Conservation (phyloP, 2,797 vertebrate species). For the Cirrhinus mrigala region DNA sequence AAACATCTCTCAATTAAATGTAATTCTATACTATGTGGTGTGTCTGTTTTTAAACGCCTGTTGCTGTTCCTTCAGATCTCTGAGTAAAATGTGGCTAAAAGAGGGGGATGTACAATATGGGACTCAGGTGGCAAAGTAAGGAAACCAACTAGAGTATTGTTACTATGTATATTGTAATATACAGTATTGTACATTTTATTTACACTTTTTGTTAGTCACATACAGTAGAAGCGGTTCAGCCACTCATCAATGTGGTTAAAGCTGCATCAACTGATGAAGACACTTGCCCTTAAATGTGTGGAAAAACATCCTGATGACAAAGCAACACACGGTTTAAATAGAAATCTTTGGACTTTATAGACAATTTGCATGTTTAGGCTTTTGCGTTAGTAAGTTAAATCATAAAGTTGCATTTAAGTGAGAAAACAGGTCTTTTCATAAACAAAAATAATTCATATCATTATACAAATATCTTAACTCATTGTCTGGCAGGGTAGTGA, state of each 20-base stretch:
- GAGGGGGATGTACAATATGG: conserved; percentile 88
- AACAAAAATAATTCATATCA: background rate
- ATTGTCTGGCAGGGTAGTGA: conserved; percentile 77
- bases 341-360: background rate
- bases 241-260: background rate
- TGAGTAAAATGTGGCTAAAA: conserved; percentile 76
- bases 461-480: background rate
- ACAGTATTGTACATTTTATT: background rate
- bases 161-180: background rate
- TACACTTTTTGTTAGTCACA: background rate
- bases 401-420: background rate
- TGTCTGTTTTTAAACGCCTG: background rate
- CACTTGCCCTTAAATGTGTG: background rate
- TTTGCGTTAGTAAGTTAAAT: background rate
- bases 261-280: background rate
- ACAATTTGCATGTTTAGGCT: no score
- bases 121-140: conserved; percentile 90
- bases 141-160: conserved; percentile 10
- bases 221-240: background rate
- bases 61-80: conserved; percentile 73
- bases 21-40: background rate
- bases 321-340: background rate
- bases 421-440: background rate
- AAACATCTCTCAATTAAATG: background rate
- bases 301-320: background rate